Evolutionary conservation across 2,113 vertebrate species (phyloP).

Genomic region (Aleadryas rufinucha): DNA sequence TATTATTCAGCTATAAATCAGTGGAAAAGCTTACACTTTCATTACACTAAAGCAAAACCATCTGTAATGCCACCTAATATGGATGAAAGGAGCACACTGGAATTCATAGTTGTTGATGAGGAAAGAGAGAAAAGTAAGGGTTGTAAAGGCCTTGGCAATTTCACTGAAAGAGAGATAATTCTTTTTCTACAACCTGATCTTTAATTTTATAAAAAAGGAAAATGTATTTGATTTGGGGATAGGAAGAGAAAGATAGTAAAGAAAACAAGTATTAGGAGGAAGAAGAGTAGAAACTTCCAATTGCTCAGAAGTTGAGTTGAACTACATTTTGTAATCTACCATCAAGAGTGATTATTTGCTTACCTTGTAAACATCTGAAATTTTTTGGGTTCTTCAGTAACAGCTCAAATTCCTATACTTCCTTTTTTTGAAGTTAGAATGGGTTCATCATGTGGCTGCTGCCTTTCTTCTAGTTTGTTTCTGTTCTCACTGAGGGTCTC

Average conservation of each 20-base stretch:
- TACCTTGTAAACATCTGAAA: not conserved
- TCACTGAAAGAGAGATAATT: not conserved
- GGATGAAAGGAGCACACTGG: not conserved
- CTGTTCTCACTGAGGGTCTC: not conserved
- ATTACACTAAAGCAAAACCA: not conserved
- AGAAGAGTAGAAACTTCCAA: not conserved
- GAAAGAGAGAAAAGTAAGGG: not conserved
- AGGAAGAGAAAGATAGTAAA: not conserved
- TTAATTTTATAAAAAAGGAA: not conserved
- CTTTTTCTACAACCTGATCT: not conserved
- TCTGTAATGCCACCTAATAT: not conserved
- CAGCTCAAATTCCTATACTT: not conserved
- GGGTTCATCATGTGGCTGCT: not conserved
- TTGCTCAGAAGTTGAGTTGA: not conserved
- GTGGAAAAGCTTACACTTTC: not conserved
- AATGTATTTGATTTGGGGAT: not conserved
- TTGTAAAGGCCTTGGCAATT: not conserved
- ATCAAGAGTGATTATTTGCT: not conserved
- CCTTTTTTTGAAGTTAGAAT: not conserved
- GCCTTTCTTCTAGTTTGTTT: not conserved
- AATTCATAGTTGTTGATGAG: not conserved
- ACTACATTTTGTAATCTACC: not conserved
- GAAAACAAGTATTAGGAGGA: not conserved
- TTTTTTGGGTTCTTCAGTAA: not conserved
- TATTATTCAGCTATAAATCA: slow-evolving; percentile 6